These are phyloP conservation scores for Pyrrhosoma nymphula DNA, from an alignment of 2,888 invertebrate genomes.

Conservation along the genomic window DNA sequence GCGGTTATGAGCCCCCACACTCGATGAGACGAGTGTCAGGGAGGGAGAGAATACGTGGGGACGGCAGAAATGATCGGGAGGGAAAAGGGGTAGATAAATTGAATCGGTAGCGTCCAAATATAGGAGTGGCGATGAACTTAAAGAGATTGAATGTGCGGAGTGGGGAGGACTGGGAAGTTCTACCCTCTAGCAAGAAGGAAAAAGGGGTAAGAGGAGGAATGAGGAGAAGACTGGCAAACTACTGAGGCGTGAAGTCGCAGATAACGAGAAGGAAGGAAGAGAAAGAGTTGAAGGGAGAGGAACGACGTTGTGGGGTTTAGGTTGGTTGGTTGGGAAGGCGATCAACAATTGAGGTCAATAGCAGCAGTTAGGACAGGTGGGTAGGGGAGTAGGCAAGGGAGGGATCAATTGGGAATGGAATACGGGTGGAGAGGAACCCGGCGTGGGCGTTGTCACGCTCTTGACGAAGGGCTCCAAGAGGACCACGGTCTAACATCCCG, in stretches of 20 bases:
- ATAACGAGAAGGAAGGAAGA: slow-evolving; percentile 33
- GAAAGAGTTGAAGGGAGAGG: not conserved
- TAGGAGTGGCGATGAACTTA: not conserved
- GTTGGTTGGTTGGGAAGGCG: too few species aligned
- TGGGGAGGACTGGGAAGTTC: not conserved
- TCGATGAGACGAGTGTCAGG: not conserved
- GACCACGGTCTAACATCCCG: too few species aligned
- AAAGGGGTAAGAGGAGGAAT: not conserved
- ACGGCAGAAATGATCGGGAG: not conserved
- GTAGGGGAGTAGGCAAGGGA: not conserved
- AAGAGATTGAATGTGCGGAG: not conserved
- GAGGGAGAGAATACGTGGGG: not conserved
- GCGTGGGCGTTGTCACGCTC: not conserved
- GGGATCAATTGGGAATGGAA: not conserved
- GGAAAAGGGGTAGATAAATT: not conserved
- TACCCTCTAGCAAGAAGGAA: not conserved
- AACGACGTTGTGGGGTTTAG: not conserved
- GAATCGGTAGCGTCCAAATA: not conserved
- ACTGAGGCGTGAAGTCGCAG: slow-evolving; percentile 56
- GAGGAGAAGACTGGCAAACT: not conserved
- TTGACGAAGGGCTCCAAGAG: too few species aligned
- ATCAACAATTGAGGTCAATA: too few species aligned
- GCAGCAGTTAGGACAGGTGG: not conserved
- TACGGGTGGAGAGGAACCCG: not conserved
- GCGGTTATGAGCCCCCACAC: not conserved